phyloP scores from a whole-genome alignment of 2,797 vertebrate genomes.

The Hippopotamyrus pictus region DNA sequence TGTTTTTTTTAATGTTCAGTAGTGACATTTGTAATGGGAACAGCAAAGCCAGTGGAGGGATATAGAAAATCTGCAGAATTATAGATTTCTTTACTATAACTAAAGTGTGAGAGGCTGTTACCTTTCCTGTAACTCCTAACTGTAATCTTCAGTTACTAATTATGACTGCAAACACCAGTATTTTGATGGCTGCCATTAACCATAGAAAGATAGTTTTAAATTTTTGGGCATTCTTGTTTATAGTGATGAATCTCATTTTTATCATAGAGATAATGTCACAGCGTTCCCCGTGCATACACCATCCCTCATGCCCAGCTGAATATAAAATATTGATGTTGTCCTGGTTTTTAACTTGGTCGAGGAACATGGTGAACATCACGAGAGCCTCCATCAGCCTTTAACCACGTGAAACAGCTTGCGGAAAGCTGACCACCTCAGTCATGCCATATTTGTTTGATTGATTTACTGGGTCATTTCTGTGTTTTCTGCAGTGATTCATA shows the following conservation, averaged over 20 bases:
- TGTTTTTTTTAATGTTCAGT: background rate
- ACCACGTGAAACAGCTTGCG: background rate
- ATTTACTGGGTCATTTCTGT: background rate
- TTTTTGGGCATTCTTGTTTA: background rate
- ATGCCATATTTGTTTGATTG: background rate
- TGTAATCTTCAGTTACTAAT: background rate
- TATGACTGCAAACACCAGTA: background rate
- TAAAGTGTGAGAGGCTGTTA: background rate
- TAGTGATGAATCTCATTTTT: background rate
- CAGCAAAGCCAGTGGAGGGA: background rate
- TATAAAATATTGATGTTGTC: slow-evolving; percentile 6
- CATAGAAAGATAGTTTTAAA: background rate
- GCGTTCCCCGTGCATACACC: background rate
- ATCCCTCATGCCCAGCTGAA: background rate
- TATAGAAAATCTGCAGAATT: background rate
- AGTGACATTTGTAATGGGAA: background rate
- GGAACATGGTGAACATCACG: background rate
- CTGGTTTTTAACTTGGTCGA: background rate
- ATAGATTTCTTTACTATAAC: background rate
- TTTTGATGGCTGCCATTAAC: background rate
- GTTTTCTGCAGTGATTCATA: background rate
- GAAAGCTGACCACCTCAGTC: background rate
- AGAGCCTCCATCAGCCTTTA: background rate
- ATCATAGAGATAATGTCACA: background rate
- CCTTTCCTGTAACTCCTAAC: background rate